Conservation (phyloP, 2,113 vertebrate species). For the Ploceus nigricollis region DNA sequence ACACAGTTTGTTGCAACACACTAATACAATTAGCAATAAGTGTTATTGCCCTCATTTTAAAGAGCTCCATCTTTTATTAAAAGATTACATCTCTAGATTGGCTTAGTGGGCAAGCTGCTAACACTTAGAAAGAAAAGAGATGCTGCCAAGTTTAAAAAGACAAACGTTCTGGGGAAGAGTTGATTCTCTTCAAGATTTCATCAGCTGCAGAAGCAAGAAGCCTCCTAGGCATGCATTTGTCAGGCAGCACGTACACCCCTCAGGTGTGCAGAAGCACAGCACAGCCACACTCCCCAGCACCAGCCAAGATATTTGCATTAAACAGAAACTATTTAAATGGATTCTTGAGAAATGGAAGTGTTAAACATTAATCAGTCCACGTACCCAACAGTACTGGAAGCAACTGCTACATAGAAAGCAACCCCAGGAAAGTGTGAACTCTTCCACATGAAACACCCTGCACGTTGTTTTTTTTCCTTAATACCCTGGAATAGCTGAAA, state of each 20-base stretch:
- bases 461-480: not conserved
- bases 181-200: not conserved
- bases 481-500: not conserved
- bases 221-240: not conserved
- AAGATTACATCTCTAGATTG: not conserved
- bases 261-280: not conserved
- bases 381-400: not conserved
- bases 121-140: not conserved
- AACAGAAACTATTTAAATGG: not conserved
- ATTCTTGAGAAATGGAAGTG: not conserved
- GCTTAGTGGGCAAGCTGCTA: slow-evolving; percentile 3
- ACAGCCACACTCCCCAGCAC: not conserved
- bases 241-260: not conserved
- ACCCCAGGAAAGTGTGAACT: not conserved
- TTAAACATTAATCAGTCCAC: not conserved
- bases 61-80: not conserved
- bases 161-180: not conserved
- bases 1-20: not conserved
- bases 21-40: not conserved
- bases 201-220: not conserved
- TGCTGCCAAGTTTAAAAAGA: not conserved
- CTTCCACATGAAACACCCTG: not conserved
- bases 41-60: not conserved
- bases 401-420: not conserved
- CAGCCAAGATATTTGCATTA: not conserved